A percentile compares a stretch with the other conserved stretches of the same genome.
These are phyloP conservation scores for Acrocyrtus sp. DNA, from an alignment of 2,888 invertebrate genomes.

Conservation along the genomic window DNA sequence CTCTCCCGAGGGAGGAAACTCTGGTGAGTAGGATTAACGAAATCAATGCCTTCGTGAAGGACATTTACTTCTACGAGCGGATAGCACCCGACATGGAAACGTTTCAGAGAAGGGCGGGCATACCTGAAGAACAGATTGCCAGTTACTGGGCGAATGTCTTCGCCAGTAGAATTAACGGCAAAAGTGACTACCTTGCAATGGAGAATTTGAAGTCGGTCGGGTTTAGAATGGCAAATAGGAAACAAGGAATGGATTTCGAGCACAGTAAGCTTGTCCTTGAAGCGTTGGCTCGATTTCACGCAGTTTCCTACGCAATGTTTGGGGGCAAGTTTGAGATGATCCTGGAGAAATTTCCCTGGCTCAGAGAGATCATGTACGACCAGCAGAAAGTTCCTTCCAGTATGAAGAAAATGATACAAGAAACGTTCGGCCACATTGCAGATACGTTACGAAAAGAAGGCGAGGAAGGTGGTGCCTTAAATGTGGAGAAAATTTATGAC, in stretches of 20 bases:
- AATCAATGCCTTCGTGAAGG: slow-evolving; percentile 40
- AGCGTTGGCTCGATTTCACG: slow-evolving; percentile 58
- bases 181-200: slow-evolving; percentile 46
- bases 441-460: slow-evolving; percentile 20
- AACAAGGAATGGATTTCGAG: slow-evolving; percentile 53
- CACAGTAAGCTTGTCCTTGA: slow-evolving; percentile 48
- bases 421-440: slow-evolving; percentile 24
- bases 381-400: slow-evolving; percentile 31
- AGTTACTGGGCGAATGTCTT: slow-evolving; percentile 34
- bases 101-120: slow-evolving; percentile 33
- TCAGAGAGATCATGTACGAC: slow-evolving; percentile 53
- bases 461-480: slow-evolving; percentile 10
- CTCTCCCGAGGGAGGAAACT: slow-evolving; percentile 46
- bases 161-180: slow-evolving; percentile 28
- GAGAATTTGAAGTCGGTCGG: slow-evolving; percentile 32
- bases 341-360: slow-evolving; percentile 53
- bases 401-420: slow-evolving; percentile 19
- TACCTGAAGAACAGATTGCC: slow-evolving; percentile 20
- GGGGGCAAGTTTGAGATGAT: slow-evolving; percentile 55
- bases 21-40: slow-evolving; percentile 51
- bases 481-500: slow-evolving; percentile 22
- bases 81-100: slow-evolving; percentile 28
- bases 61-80: slow-evolving; percentile 40
- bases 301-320: slow-evolving; percentile 59
- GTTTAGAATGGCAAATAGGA: slow-evolving; percentile 57